Evolutionary conservation across 1,140 invertebrate genomes (phyloP).

Genomic region (Anoplophora glabripennis): DNA sequence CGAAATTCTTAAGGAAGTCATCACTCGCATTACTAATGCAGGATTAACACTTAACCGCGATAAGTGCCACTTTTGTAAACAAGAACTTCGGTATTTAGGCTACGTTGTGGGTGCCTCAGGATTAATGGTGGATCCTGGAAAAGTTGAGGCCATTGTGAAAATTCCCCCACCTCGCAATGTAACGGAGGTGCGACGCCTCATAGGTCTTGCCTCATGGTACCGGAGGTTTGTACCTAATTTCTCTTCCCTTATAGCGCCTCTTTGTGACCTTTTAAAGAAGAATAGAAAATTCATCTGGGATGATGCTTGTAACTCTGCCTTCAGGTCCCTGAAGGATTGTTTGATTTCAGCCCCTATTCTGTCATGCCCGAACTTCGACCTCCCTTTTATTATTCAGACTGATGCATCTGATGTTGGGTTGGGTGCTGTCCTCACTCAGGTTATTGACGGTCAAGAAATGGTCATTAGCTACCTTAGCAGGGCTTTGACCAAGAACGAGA

Average conservation of each 20-base stretch:
- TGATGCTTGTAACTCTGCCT: not conserved
- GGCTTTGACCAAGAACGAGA: slow-evolving; percentile 39
- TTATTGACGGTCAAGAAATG: slow-evolving; percentile 38
- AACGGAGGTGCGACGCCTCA: slow-evolving; percentile 29
- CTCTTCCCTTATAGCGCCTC: slow-evolving; percentile 17
- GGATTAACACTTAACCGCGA: slow-evolving; percentile 30
- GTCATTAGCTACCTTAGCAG: slow-evolving; percentile 51
- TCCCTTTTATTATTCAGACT: slow-evolving; percentile 29
- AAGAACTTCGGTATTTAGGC: slow-evolving; percentile 42
- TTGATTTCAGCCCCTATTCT: slow-evolving; percentile 11
- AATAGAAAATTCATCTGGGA: slow-evolving; percentile 26
- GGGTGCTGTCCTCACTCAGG: slow-evolving; percentile 29
- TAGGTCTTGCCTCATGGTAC: slow-evolving; percentile 49
- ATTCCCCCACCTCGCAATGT: slow-evolving; percentile 33
- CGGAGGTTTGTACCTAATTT: slow-evolving; percentile 48
- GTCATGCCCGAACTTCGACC: slow-evolving; percentile 33
- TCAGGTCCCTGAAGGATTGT: slow-evolving; percentile 8
- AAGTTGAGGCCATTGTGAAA: slow-evolving; percentile 46
- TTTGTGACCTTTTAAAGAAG: slow-evolving; percentile 37
- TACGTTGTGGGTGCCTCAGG: slow-evolving; percentile 39
- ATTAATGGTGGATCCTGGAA: slow-evolving; percentile 42
- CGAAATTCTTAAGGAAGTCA: slow-evolving; percentile 16
- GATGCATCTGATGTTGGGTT: slow-evolving; percentile 34
- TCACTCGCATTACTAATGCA: slow-evolving; percentile 17
- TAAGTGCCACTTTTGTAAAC: slow-evolving; percentile 42